Evolutionary conservation across 2,797 vertebrate genomes (phyloP), one percentile per base, ranked within the genome.

Genomic region (Graptemys geographica): DNA sequence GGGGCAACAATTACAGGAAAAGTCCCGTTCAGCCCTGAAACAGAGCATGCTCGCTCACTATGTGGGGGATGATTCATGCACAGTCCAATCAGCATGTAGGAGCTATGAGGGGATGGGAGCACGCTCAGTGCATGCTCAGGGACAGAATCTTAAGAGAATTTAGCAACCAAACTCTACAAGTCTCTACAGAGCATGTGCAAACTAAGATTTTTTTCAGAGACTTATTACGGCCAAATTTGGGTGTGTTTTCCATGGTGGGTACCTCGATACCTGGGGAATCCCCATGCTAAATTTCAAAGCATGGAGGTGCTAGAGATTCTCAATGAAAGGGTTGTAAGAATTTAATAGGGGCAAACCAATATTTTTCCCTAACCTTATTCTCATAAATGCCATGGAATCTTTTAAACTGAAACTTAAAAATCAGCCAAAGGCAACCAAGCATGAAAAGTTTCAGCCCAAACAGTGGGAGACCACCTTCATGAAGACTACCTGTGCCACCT

Each of bases 341-440:
- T 90, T 88, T 74, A 86, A 27, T 12, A 55, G 1, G 83, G 3
- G 15, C 5, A 56, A 33, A 86, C 76, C 2, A 59, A 0, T 47
- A 18, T 0, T 37, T 82, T 89, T 81, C 79, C 27, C 5, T 25
- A 57, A 90, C 2, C 25, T 16, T 8, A 74, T 28, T 74, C 83
- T 31, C 31, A 41, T 37, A 41, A 74, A 83, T 53, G n/a, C 2
- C 2, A 8, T 74, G 21, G 27, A 55, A 53, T 72, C 16, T 81
- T 95, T 81, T 76, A 8, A 8, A 83, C 5, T n/a, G n/a, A 91
- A 91, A 82, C 41, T 57, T 81, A 86, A 92, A 90, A 78, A 25
- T 55, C 27, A 37, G 33, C 16, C 65, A 10, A 69, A 69, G 33
- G n/a, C n/a, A 69, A 37, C 9, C n/a, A 69, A 69, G 19, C n/a